Evolutionary conservation across 1,140 invertebrate genomes (phyloP).

Genomic region (Papilio helenus): DNA sequence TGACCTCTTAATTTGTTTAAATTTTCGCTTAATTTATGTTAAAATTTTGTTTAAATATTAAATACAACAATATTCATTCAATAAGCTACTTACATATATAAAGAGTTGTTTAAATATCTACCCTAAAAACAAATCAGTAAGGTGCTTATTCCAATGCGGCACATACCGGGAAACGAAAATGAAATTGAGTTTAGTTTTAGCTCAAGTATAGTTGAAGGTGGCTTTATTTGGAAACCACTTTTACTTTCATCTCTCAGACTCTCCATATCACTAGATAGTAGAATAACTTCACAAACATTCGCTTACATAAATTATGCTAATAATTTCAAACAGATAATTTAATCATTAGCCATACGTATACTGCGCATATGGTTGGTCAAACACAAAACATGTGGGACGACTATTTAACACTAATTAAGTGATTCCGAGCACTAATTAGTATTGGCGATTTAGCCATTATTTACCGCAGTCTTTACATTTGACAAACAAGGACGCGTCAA

Average conservation of each 20-base stretch:
- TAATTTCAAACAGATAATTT: neutral
- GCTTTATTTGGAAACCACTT: neutral
- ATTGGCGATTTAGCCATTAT: slow-evolving; percentile 22
- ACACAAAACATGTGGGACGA: slow-evolving; percentile 9
- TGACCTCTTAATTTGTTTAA: neutral
- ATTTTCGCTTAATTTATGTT: neutral
- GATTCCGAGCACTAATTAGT: slow-evolving; percentile 30
- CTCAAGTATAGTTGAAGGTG: neutral
- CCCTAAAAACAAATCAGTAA: neutral
- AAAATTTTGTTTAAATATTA: too few relatives aligned
- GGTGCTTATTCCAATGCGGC: neutral
- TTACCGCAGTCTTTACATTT: slow-evolving; percentile 24
- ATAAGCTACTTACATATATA: neutral
- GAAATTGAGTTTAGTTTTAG: slow-evolving; percentile 12
- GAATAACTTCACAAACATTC: neutral
- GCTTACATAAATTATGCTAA: neutral
- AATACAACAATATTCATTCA: too few relatives aligned
- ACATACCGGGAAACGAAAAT: neutral
- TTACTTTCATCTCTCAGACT: slow-evolving; percentile 15
- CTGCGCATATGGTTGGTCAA: neutral
- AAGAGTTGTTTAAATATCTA: neutral
- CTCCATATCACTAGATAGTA: neutral
- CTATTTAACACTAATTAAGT: slow-evolving; percentile 38
- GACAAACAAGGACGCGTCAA: slow-evolving; percentile 29
- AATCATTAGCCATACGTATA: neutral